phyloP scores from a whole-genome alignment of 2,797 vertebrate species.

The Takifugu ocellatus region DNA sequence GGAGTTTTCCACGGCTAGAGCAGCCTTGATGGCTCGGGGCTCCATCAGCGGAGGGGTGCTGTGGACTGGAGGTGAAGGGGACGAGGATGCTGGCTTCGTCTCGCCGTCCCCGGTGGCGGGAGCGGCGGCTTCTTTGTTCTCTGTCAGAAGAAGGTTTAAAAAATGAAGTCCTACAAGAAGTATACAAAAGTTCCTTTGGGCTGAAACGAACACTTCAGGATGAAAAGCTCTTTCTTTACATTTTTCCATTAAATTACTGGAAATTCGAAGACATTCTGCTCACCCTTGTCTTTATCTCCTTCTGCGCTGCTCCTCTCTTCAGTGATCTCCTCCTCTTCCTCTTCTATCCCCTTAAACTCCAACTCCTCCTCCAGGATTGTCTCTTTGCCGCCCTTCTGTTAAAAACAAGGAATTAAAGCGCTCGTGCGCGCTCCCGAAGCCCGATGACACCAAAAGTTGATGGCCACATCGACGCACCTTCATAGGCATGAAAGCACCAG shows the following conservation, averaged over 20 bases:
- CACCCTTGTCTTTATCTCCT: conserved; percentile 70
- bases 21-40: conserved; percentile 42
- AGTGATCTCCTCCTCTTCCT: conserved; percentile 72
- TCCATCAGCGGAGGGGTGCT: conserved; percentile 64
- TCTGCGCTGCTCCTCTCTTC: conserved; percentile 60
- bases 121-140: conserved; percentile 56
- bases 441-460: too few species aligned
- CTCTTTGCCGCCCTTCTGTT: conserved; percentile 86
- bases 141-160: conserved; percentile 31
- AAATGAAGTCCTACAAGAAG: too few species aligned
- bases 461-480: conserved; percentile 52
- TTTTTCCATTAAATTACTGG: neutral
- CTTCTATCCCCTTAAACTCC: conserved; percentile 86
- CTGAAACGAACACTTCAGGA: too few species aligned
- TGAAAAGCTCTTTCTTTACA: too few species aligned
- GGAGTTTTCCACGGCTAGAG: conserved; percentile 40
- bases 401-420: neutral
- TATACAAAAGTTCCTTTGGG: too few species aligned
- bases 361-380: conserved; percentile 85
- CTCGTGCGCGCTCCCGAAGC: too few species aligned
- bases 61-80: conserved; percentile 57
- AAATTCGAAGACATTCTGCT: neutral
- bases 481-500: conserved; percentile 87
- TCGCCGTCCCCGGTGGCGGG: conserved; percentile 56
- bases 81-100: conserved; percentile 58